Evolutionary conservation across 2,113 vertebrate genomes (phyloP).

Genomic region (Atherinomorus stipes): DNA sequence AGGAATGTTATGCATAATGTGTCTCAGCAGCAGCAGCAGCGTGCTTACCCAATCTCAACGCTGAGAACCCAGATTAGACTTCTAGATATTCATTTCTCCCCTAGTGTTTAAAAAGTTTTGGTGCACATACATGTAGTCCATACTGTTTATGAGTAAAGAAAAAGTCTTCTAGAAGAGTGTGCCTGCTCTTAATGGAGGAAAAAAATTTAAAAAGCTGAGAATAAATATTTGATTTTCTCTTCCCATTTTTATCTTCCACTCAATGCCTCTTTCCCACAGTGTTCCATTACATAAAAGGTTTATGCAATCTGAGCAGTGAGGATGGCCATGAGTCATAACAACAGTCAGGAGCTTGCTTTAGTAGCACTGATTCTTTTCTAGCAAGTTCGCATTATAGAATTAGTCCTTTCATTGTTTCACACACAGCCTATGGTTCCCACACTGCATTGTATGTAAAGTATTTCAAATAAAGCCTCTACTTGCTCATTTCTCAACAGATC

Average conservation of each 20-base stretch:
- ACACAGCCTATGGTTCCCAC: slow-evolving; percentile 19
- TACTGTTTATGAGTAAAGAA: slow-evolving; percentile 44
- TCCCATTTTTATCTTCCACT: slow-evolving; percentile 80
- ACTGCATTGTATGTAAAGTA: slow-evolving; percentile 22
- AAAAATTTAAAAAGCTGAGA: slow-evolving; percentile 65
- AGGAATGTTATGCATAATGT: slow-evolving; percentile 78
- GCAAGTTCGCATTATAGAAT: slow-evolving; percentile 41
- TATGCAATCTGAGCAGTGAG: slow-evolving; percentile 80
- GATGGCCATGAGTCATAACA: slow-evolving; percentile 80
- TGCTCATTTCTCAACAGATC: slow-evolving; percentile 10
- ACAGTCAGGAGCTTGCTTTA: slow-evolving; percentile 64
- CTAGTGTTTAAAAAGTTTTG: slow-evolving; percentile 43
- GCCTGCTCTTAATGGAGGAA: slow-evolving; percentile 58
- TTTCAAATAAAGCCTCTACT: slow-evolving; percentile 26
- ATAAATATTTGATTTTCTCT: slow-evolving; percentile 84
- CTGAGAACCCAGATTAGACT: slow-evolving; percentile 59
- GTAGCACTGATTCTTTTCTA: slow-evolving; percentile 67
- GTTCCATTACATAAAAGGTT: slow-evolving; percentile 84
- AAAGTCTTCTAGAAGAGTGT: slow-evolving; percentile 33
- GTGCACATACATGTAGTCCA: slow-evolving; percentile 8
- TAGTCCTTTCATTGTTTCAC: slow-evolving; percentile 25
- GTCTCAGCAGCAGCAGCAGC: slow-evolving; percentile 57
- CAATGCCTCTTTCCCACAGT: slow-evolving; percentile 79
- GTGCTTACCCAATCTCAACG: slow-evolving; percentile 57
- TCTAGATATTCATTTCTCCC: slow-evolving; percentile 53